Base-by-base conservation (phyloP, 2,797 vertebrate species). In the Moxostoma hubbsi region DNA sequence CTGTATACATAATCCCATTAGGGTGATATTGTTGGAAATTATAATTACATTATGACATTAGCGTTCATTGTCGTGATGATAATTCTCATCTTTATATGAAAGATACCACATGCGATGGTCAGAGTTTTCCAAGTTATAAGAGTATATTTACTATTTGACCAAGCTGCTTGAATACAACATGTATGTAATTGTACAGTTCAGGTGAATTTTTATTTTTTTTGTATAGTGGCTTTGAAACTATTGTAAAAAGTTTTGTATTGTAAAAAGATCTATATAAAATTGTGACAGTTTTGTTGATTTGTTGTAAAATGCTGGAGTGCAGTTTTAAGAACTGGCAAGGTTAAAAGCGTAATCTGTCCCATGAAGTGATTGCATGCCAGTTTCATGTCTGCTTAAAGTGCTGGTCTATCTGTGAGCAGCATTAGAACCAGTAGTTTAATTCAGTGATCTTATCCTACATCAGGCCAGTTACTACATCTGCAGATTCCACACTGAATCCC, bases 401-500 rank as follows among this genome's bases (percentile, higher is more conserved):
- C n/a, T 66, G 79, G 75, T 76, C 9, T 8, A 11, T 59, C 54
- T 72, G 68, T 54, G 66, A 7, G 13, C 36, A 73, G 76, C 88
- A 90, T 86, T 53, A 79, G 88, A 85, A 87, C 57, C 85, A 87
- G 86, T 87, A 84, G 82, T 85, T 82, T 80, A 89, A 91, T 90
- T 88, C 83, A 85, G 83, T 81, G 66, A 61, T 79, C 58, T 53
- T 88, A 87, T 85, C 83, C 83, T 76, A 84, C 73, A 71, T 79
- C 79, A 77, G 73, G 72, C 74, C 63, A 55, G 36, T 47, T 54
- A 70, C 58, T 51, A 15, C 2, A n/a, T n/a, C 9, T 18, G 16
- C 53, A 55, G 55, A 15, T 50, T 54, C 79, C 15, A 57, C 6
- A 8, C 5, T 66, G 55, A 77, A 84, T 84, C 64, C 58, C 43